Conservation (phyloP, 2,113 vertebrate genomes). For the Ammodytes dubius region DNA sequence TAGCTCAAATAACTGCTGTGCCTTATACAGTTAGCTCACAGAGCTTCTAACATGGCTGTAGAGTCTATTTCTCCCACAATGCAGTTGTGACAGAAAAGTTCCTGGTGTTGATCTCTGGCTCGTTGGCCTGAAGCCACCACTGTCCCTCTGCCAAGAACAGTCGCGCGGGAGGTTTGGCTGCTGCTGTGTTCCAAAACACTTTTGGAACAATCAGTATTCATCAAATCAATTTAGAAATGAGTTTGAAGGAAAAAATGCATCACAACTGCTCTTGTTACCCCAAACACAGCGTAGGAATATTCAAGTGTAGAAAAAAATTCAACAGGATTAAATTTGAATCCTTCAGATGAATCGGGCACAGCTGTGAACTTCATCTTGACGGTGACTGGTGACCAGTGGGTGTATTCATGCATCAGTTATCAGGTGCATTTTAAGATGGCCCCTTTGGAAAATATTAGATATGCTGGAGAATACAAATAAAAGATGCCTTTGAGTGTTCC, state of each 20-base stretch:
- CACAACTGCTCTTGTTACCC: neutral
- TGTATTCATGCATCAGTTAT: constrained; percentile 41
- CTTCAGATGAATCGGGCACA: constrained; percentile 31
- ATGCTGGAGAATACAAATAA: neutral
- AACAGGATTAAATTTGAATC: constrained; percentile 11
- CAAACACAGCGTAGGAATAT: constrained; percentile 9
- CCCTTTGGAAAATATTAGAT: constrained; percentile 12
- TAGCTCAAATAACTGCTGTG: neutral
- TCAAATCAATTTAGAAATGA: constrained; percentile 36
- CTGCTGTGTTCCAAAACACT: constrained; percentile 22
- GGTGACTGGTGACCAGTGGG: constrained; percentile 13
- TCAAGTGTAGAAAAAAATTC: constrained; percentile 17
- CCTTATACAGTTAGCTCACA: neutral
- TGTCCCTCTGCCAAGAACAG: constrained; percentile 20
- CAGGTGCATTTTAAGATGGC: constrained; percentile 14
- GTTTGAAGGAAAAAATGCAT: neutral
- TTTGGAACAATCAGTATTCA: constrained; percentile 52
- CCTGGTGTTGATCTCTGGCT: neutral
- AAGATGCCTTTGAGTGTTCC: neutral
- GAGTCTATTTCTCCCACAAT: neutral
- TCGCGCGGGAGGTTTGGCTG: constrained; percentile 10
- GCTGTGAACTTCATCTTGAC: constrained; percentile 28
- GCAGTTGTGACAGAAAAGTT: neutral
- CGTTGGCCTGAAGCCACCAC: neutral
- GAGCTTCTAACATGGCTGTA: neutral